phyloP scores from a whole-genome alignment of 2,888 invertebrate species.

The Cancer borealis region DNA sequence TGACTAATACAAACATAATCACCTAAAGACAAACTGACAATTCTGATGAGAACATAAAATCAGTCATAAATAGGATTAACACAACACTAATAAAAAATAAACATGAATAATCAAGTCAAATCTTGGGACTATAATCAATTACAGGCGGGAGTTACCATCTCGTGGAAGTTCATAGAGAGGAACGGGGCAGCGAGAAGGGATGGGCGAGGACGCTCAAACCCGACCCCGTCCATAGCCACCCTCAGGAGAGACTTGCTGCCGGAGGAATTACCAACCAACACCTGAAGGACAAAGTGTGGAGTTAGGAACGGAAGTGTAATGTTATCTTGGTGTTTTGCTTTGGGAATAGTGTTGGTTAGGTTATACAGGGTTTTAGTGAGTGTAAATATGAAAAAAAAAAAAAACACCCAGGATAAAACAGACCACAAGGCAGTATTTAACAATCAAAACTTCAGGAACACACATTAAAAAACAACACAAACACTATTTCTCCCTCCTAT shows the following conservation, averaged over 20 bases:
- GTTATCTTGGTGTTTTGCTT: too few species aligned
- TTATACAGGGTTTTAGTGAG: too few species aligned
- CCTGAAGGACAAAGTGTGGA: neutral
- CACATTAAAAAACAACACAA: too few species aligned
- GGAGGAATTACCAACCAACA: conserved; percentile 66
- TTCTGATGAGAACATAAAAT: neutral
- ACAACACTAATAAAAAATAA: neutral
- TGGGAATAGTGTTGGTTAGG: too few species aligned
- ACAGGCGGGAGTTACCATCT: conserved; percentile 43
- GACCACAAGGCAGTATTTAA: too few species aligned
- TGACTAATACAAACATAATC: too few species aligned
- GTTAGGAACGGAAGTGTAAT: neutral
- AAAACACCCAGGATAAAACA: too few species aligned
- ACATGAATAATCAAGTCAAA: neutral
- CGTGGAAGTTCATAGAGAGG: conserved; percentile 66
- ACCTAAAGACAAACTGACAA: neutral
- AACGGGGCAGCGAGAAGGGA: conserved; percentile 50
- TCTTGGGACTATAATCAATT: neutral
- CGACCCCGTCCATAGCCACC: conserved; percentile 59
- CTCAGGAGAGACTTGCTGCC: conserved; percentile 69
- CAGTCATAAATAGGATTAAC: neutral
- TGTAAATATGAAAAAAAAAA: too few species aligned
- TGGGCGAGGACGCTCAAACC: conserved; percentile 58
- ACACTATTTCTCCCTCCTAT: too few species aligned
- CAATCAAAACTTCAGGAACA: too few species aligned